A percentile compares a stretch with the other conserved stretches of the same genome.
Evolutionary conservation across 2,888 invertebrate genomes (phyloP).

Genomic region (Cylindroiulus punctatus): DNA sequence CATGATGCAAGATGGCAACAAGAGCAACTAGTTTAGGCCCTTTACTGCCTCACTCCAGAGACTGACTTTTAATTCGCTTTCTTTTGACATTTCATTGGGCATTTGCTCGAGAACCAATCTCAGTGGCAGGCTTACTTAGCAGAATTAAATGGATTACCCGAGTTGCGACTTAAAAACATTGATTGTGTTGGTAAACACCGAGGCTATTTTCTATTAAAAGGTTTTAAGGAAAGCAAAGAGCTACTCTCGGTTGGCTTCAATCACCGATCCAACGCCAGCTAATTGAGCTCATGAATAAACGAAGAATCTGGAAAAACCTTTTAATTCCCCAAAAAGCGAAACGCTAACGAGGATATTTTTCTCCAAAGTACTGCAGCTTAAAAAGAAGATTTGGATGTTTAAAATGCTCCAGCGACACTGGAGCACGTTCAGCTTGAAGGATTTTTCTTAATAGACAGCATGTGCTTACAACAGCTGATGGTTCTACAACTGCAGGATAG

Average conservation of each 20-base stretch:
- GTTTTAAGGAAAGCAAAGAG: neutral
- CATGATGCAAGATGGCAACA: neutral
- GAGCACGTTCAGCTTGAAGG: too few relatives aligned
- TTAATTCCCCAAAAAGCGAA: constrained; percentile 35
- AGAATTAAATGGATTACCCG: constrained; percentile 11
- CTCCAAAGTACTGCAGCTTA: neutral
- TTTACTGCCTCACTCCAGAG: constrained; percentile 7
- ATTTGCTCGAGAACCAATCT: neutral
- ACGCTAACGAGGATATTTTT: constrained; percentile 31
- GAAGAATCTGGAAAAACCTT: neutral
- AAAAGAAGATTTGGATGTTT: neutral
- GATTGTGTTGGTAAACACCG: constrained; percentile 36
- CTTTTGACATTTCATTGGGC: constrained; percentile 8
- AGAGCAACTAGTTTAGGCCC: neutral
- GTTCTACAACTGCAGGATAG: too few relatives aligned
- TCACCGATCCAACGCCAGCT: constrained; percentile 21
- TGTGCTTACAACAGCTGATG: too few relatives aligned
- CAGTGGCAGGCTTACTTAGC: neutral
- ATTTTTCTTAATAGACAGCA: too few relatives aligned
- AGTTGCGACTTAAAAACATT: constrained; percentile 43
- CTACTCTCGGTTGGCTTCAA: neutral
- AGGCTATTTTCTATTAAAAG: constrained; percentile 13
- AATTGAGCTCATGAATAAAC: constrained; percentile 26
- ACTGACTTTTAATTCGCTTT: constrained; percentile 17
- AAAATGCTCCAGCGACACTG: too few relatives aligned